Evolutionary conservation across 2,888 invertebrate species (phyloP).

Genomic region (Apoda limacodes): DNA sequence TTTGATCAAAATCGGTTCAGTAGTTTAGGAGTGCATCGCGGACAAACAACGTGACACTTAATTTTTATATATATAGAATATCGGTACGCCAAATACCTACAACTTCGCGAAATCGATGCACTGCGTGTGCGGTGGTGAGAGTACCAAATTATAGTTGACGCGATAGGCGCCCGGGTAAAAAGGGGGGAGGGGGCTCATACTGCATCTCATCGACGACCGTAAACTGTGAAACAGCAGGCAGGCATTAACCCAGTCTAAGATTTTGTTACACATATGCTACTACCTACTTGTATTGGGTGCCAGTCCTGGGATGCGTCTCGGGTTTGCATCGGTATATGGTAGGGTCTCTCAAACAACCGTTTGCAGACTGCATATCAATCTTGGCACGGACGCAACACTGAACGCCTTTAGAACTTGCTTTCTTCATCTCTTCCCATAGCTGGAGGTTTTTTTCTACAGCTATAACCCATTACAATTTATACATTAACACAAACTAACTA

Average conservation of each 20-base stretch:
- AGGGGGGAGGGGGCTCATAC: neutral
- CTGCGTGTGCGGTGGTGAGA: no score
- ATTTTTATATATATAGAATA: no score
- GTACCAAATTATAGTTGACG: no score
- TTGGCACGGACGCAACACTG: slow-evolving; percentile 96
- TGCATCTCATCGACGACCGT: neutral
- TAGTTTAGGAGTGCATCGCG: no score
- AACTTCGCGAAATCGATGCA: no score
- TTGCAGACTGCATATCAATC: slow-evolving; percentile 95
- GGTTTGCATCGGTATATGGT: slow-evolving; percentile 98
- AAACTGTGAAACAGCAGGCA: neutral
- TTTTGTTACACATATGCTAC: neutral
- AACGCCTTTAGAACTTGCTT: slow-evolving; percentile 82
- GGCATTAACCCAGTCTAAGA: neutral
- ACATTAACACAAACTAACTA: no score
- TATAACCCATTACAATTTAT: no score
- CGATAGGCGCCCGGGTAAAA: no score
- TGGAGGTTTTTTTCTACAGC: slow-evolving; percentile 86
- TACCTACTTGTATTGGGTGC: slow-evolving; percentile 91
- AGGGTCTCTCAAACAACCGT: slow-evolving; percentile 98
- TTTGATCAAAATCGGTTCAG: no score
- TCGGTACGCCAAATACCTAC: no score
- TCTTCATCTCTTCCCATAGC: slow-evolving; percentile 96
- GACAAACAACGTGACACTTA: no score
- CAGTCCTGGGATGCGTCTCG: slow-evolving; percentile 94